Conservation (phyloP, 1,140 invertebrate species). For the Drosophila sechellia region DNA sequence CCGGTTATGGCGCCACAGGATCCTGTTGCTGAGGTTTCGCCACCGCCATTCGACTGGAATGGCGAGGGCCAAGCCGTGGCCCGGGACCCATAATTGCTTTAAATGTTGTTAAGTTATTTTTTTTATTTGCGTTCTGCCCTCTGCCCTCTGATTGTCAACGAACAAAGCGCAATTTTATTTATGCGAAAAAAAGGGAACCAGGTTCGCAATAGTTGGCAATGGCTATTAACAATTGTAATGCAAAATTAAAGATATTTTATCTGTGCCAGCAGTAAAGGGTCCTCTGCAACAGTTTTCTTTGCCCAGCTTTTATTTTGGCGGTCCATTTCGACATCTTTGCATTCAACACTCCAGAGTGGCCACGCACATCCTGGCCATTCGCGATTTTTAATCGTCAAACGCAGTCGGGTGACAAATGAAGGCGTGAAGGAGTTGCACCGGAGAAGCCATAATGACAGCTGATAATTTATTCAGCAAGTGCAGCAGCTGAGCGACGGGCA, state of each 20-base stretch:
- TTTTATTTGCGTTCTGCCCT: neutral
- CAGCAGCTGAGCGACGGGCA: constrained; percentile 72
- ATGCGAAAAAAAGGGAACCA: too few relatives aligned
- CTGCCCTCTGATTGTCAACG: too few relatives aligned
- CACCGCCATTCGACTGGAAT: constrained; percentile 8
- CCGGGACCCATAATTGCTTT: neutral
- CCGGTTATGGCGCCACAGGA: neutral
- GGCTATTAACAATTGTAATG: too few relatives aligned
- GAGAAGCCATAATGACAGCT: constrained; percentile 72
- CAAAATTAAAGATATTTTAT: too few relatives aligned
- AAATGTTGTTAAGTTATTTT: neutral
- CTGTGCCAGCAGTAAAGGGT: neutral
- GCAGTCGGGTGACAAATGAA: constrained; percentile 76
- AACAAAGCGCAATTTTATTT: too few relatives aligned
- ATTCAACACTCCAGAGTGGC: constrained; percentile 29
- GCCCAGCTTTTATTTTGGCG: neutral
- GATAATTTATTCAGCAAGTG: constrained; percentile 78
- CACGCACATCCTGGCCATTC: constrained; percentile 30
- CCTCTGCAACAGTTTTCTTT: neutral
- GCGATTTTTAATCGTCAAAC: constrained; percentile 79
- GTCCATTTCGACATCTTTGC: constrained; percentile 13
- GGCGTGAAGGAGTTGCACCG: constrained; percentile 39
- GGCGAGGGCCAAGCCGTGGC: neutral
- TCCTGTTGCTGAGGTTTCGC: constrained; percentile 3
- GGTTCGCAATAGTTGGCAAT: too few relatives aligned